Base-by-base conservation (phyloP, 2,888 invertebrate genomes). In the Dusona sp. region DNA sequence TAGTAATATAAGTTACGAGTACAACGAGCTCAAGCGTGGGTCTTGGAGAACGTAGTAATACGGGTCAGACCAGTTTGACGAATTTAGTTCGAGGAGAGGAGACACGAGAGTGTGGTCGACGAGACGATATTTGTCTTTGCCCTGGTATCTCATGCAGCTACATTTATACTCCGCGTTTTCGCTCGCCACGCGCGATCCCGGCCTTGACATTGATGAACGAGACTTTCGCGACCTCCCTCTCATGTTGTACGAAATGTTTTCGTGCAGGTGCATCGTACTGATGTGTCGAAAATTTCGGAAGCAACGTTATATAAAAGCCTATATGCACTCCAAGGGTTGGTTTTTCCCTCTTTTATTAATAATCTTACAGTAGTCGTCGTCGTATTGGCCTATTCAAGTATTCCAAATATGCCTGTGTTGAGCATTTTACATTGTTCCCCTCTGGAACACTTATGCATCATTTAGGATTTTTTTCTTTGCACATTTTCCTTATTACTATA, bases 141-240 rank as follows among this genome's bases (percentile, higher is more conserved):
- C 79, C 67, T 68, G 77, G 70, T 70, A 68, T 84, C 77, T 70
- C 80, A 38, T 51, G 57, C 57, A 48, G 54, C 78, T 68, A 68
- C 79, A 42, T 48, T 48, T 74, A 79, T 68, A 79, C 78, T 79
- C 83, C 65, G 74, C 74, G 67, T 81, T 81, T 83, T 83, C 65
- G 54, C 48, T 75, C 54, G 72, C 67, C 54, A 75, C 48, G 51
- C 65, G 77, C 51, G 45, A 51, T 57, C 42, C 45, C 77, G 83
- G 72, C 86, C 86, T 86, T 86, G 83, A 83, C 86, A 86, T 86
- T 86, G 86, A 86, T 80, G 80, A 78, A 86, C 80, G 86, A 83
- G 83, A 86, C 83, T 86, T 78, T 86, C 83, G 73, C 80, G 48
- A 64, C 77, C 42, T 57, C 57, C 65, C 61, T 70, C 67, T 72